These are phyloP conservation scores for Andrena fulva DNA, from an alignment of 2,888 invertebrate species.

Conservation along the genomic window DNA sequence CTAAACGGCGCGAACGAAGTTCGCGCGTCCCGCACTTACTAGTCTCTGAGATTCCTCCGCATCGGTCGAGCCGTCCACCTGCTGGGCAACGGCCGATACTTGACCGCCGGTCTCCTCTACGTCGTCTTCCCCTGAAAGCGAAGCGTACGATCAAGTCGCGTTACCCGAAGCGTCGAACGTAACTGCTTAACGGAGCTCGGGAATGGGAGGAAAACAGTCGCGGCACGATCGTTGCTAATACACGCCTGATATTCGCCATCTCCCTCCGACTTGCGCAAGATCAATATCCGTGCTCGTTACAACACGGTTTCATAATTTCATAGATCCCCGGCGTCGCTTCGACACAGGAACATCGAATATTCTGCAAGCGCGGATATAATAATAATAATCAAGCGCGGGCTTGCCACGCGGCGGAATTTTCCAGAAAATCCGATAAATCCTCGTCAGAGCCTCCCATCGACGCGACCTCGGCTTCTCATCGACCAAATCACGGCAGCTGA, in stretches of 20 bases:
- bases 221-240: background rate
- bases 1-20: no score
- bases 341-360: no score
- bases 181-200: background rate
- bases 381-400: no score
- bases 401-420: background rate
- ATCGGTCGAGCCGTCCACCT: slow-evolving; percentile 90
- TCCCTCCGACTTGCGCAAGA: slow-evolving; percentile 33
- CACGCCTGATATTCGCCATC: background rate
- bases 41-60: slow-evolving; percentile 88
- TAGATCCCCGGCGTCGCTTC: background rate
- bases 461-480: slow-evolving; percentile 9
- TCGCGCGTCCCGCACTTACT: slow-evolving; percentile 66
- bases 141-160: background rate
- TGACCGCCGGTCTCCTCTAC: slow-evolving; percentile 88
- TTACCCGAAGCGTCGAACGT: background rate
- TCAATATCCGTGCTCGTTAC: slow-evolving; percentile 46
- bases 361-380: no score
- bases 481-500: background rate
- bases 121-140: slow-evolving; percentile 88
- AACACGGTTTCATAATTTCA: slow-evolving; percentile 22
- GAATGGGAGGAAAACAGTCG: no score
- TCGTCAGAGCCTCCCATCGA: background rate
- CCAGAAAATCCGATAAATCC: slow-evolving; percentile 16
- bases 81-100: slow-evolving; percentile 84